phyloP scores from a whole-genome alignment of 1,140 invertebrate genomes.

The Zaprionus gabonicus region DNA sequence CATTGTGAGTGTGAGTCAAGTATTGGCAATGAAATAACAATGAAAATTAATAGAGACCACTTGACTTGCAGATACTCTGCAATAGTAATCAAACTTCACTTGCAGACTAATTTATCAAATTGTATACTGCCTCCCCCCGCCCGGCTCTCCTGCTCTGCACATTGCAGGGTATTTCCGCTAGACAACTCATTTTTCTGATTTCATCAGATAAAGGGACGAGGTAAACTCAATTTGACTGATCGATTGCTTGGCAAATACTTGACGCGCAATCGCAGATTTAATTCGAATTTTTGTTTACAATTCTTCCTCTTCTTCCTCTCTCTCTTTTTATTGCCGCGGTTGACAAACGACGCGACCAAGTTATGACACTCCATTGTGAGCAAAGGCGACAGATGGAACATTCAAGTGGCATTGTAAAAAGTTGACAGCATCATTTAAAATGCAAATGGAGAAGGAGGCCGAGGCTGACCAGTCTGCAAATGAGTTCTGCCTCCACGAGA shows the following conservation, averaged over 20 bases:
- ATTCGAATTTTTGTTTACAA: slow-evolving; percentile 17
- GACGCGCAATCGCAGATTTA: slow-evolving; percentile 18
- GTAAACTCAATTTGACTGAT: slow-evolving; percentile 48
- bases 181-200: slow-evolving; percentile 13
- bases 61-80: neutral
- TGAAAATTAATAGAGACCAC: neutral
- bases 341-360: slow-evolving; percentile 23
- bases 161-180: neutral
- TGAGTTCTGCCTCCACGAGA: slow-evolving; percentile 48
- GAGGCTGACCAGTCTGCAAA: slow-evolving; percentile 35
- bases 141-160: neutral
- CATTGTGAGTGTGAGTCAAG: neutral
- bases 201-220: slow-evolving; percentile 7
- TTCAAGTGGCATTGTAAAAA: slow-evolving; percentile 70
- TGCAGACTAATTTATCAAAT: slow-evolving; percentile 2
- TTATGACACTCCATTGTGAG: slow-evolving; percentile 31
- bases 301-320: no score
- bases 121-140: neutral
- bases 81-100: neutral
- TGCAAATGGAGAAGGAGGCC: slow-evolving; percentile 56
- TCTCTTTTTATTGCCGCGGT: neutral
- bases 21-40: neutral
- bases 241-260: slow-evolving; percentile 44
- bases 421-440: slow-evolving; percentile 71
- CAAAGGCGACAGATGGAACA: slow-evolving; percentile 14